phyloP scores from a whole-genome alignment of 2,888 invertebrate species.

The Oscheius sp. region DNA sequence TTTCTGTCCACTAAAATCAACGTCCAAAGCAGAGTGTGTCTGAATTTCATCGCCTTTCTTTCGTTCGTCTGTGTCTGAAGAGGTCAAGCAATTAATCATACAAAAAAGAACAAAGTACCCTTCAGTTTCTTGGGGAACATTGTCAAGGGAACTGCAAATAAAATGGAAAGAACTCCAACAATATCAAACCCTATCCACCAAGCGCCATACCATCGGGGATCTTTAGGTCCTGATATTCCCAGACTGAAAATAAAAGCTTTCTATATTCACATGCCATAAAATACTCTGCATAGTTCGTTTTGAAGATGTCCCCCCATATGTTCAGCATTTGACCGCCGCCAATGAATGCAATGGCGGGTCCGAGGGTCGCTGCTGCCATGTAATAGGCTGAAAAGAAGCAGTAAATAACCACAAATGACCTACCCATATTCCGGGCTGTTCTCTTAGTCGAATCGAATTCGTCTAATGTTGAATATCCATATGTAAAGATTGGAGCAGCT shows the following conservation, averaged over 20 bases:
- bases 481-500: slow-evolving; percentile 59
- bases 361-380: slow-evolving; percentile 84
- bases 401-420: background rate
- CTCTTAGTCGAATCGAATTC: slow-evolving; percentile 58
- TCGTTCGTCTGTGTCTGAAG: slow-evolving; percentile 52
- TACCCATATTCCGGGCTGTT: slow-evolving; percentile 58
- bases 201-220: slow-evolving; percentile 74
- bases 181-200: slow-evolving; percentile 76
- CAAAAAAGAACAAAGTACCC: slow-evolving; percentile 58
- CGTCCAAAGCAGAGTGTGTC: slow-evolving; percentile 50
- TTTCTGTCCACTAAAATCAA: slow-evolving; percentile 57
- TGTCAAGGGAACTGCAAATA: slow-evolving; percentile 73
- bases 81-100: background rate
- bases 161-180: slow-evolving; percentile 72
- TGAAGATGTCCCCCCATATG: slow-evolving; percentile 77
- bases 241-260: slow-evolving; percentile 39
- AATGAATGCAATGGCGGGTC: slow-evolving; percentile 86
- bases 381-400: slow-evolving; percentile 78
- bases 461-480: slow-evolving; percentile 59
- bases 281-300: slow-evolving; percentile 47
- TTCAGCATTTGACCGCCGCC: slow-evolving; percentile 84
- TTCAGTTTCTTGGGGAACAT: slow-evolving; percentile 71
- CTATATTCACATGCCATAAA: slow-evolving; percentile 3
- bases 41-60: slow-evolving; percentile 53
- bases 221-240: slow-evolving; percentile 51